Evolutionary conservation across 2,888 invertebrate species (phyloP).

Genomic region (Uropetala carovei): DNA sequence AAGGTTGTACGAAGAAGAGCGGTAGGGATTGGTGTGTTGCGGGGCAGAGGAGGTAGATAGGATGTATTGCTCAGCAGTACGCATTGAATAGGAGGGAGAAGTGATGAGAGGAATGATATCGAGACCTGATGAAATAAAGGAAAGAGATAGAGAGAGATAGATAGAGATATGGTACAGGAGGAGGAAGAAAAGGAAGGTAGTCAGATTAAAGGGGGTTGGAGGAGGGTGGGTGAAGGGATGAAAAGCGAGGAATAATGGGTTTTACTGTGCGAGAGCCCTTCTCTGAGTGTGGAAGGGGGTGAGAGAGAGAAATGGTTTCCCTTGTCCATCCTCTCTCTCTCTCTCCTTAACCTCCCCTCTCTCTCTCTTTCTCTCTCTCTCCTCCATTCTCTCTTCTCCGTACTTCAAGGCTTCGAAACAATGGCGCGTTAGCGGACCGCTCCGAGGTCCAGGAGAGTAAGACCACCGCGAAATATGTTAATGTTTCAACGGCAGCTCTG

Average conservation of each 20-base stretch:
- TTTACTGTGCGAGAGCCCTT: not conserved
- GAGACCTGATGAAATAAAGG: not conserved
- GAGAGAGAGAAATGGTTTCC: too few species aligned
- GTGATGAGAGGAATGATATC: not conserved
- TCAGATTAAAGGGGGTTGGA: too few species aligned
- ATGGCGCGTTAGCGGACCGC: not conserved
- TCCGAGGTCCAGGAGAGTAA: not conserved
- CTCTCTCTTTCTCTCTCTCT: not conserved
- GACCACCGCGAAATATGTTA: slow-evolving; percentile 3
- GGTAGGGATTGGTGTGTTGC: too few species aligned
- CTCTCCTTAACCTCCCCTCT: not conserved
- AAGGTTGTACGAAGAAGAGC: too few species aligned
- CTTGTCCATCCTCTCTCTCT: not conserved
- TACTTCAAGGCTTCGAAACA: slow-evolving; percentile 8
- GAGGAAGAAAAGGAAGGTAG: too few species aligned
- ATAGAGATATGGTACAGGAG: too few species aligned
- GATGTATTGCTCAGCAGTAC: too few species aligned
- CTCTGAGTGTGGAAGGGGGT: not conserved
- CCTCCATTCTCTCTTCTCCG: too few species aligned
- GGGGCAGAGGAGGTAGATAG: too few species aligned
- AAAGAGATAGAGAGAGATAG: not conserved
- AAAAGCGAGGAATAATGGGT: not conserved
- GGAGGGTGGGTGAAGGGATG: not conserved
- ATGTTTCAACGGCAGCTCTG: not conserved
- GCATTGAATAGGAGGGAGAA: not conserved